Base-by-base conservation (phyloP, 1,140 invertebrate species). In the Heterodera schachtii region DNA sequence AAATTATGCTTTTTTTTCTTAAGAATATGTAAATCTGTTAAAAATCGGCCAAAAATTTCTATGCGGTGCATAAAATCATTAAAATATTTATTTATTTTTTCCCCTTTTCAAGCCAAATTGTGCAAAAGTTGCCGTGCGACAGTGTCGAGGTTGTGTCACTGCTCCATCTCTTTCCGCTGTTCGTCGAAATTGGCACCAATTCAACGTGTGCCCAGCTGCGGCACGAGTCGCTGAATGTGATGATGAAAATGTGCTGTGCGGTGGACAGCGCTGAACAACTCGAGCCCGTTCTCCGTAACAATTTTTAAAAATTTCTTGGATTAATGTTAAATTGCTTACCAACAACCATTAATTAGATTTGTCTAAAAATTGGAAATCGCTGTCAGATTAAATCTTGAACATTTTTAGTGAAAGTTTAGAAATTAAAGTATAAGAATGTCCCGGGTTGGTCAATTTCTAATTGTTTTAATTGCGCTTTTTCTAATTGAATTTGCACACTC, bases 201-300 rank as follows among this genome's bases (percentile, higher is more conserved):
- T 89, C 88, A 46, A 83, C 82, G 9, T 83, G 82, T 41, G 69
- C 82, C 8, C 66, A 75, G 44, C 73, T 87, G 0, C 81, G 86
- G 44, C 86, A 79, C 73, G 87, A 87, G 47, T 79, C 83, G 8
- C 46, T 88, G 8, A 67, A 83, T 9, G 86, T 87, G 8, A 88
- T 87, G 85, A 79, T 87, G 66, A 73, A 85, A 46, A 87, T 87
- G 87, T 82, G 89, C 19, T 88, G 82, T 73, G 88, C 87, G n/a
- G 80, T 89, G 9, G 84, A 88, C 16, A 75, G 47, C 31, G 77
- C 84, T 13, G 76, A 78, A 49, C 66, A 66, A 5, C 49, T 78
- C 44, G 66, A 78, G 52, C 46, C 83, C 64, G 49, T 81, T 79
- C 7, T 84, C 60, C 47, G 81, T 69, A 83, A 21, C 13, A 46